Conservation (phyloP, 2,888 invertebrate genomes). For the Drosophila sordidapex region DNA sequence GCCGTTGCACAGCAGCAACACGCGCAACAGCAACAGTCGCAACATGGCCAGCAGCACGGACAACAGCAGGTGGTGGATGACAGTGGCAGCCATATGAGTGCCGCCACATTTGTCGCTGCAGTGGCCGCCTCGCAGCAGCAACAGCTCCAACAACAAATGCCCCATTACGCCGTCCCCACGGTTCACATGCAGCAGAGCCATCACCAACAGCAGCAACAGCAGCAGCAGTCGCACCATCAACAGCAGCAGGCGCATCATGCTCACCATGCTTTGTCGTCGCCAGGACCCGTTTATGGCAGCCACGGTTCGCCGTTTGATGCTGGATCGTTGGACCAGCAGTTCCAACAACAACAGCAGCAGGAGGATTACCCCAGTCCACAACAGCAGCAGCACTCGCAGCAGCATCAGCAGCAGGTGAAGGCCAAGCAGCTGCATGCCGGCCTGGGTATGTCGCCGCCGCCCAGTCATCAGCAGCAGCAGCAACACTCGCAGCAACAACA, state of each 20-base stretch:
- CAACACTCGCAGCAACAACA: slow-evolving; percentile 85
- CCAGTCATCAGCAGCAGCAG: slow-evolving; percentile 89
- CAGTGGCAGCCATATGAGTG: slow-evolving; percentile 75
- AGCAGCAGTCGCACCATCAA: slow-evolving; percentile 41
- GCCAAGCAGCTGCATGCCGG: slow-evolving; percentile 84
- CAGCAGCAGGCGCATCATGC: slow-evolving; percentile 60
- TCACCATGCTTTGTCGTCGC: slow-evolving; percentile 84
- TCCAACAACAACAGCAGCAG: slow-evolving; percentile 76
- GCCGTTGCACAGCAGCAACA: slow-evolving; percentile 62
- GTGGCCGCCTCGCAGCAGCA: slow-evolving; percentile 81
- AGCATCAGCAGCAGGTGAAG: slow-evolving; percentile 81
- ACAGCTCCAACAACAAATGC: slow-evolving; percentile 76
- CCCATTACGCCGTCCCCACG: slow-evolving; percentile 82
- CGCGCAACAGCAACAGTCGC: slow-evolving; percentile 65
- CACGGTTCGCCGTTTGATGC: slow-evolving; percentile 85
- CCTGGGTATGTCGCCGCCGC: slow-evolving; percentile 85
- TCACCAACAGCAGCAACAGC: slow-evolving; percentile 73
- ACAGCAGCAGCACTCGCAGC: slow-evolving; percentile 54
- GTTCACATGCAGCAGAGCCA: slow-evolving; percentile 84
- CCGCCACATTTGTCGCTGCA: slow-evolving; percentile 82
- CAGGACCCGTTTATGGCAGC: slow-evolving; percentile 80
- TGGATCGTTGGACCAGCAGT: slow-evolving; percentile 85
- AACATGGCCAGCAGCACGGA: slow-evolving; percentile 55
- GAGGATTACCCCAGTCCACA: slow-evolving; percentile 72
- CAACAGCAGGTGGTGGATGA: slow-evolving; percentile 70